A percentile compares a stretch with the other conserved stretches of the same genome.
Conservation (phyloP, 1,140 invertebrate genomes). For the Drosophila ironensis region DNA sequence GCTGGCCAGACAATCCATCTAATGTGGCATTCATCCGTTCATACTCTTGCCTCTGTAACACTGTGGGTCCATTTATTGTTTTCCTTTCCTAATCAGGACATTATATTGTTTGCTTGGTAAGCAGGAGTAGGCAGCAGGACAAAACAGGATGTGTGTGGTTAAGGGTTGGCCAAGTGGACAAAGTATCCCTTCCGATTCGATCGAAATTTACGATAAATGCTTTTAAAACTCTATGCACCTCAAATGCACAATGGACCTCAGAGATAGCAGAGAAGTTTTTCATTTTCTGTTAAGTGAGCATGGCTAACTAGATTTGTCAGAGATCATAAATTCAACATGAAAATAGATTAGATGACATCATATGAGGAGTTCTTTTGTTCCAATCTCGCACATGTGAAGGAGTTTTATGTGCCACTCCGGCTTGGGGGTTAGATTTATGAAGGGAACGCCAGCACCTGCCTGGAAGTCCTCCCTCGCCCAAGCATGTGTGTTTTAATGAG, state of each 20-base stretch:
- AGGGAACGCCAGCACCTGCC: slow-evolving; percentile 67
- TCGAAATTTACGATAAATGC: slow-evolving; percentile 81
- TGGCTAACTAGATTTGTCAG: slow-evolving; percentile 76
- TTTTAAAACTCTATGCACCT: slow-evolving; percentile 77
- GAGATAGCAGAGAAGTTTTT: slow-evolving; percentile 50
- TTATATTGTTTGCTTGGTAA: slow-evolving; percentile 32
- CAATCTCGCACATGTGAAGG: slow-evolving; percentile 50
- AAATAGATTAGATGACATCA: slow-evolving; percentile 72
- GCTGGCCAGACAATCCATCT: slow-evolving; percentile 29
- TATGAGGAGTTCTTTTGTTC: slow-evolving; percentile 32
- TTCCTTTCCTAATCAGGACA: slow-evolving; percentile 69
- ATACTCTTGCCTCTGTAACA: slow-evolving; percentile 22
- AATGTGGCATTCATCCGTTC: slow-evolving; percentile 42
- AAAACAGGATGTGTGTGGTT: slow-evolving; percentile 42
- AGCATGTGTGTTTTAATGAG: slow-evolving; percentile 50
- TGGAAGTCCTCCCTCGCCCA: background rate
- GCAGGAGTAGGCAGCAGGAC: slow-evolving; percentile 53
- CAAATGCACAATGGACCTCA: slow-evolving; percentile 36
- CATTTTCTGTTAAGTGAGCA: slow-evolving; percentile 75
- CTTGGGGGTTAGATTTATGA: slow-evolving; percentile 42
- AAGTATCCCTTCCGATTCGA: slow-evolving; percentile 54
- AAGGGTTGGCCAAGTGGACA: slow-evolving; percentile 64
- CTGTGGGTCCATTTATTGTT: slow-evolving; percentile 71
- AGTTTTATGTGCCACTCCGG: slow-evolving; percentile 19
- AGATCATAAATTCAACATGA: slow-evolving; percentile 71